Evolutionary conservation across 1,140 invertebrate species (phyloP).

Genomic region (Tetramorium simillimum): DNA sequence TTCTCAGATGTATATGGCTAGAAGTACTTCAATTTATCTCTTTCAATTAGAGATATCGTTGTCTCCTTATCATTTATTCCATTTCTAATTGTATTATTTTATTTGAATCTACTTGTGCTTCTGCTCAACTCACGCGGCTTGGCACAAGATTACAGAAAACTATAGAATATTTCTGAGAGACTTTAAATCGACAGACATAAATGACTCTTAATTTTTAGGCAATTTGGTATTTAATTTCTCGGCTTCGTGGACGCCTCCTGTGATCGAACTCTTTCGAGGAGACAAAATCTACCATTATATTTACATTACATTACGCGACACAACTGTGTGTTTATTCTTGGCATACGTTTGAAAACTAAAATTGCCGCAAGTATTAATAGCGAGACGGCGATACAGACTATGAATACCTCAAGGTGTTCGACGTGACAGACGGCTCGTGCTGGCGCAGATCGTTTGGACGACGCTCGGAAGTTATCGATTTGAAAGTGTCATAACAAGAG

Average conservation of each 20-base stretch:
- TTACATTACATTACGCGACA: slow-evolving; percentile 24
- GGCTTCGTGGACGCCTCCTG: neutral
- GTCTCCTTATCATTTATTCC: neutral
- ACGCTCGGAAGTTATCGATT: slow-evolving; percentile 2
- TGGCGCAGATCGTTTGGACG: slow-evolving; percentile 8
- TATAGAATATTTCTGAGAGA: neutral
- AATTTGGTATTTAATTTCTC: neutral
- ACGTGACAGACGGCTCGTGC: slow-evolving; percentile 34
- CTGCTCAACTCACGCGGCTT: neutral
- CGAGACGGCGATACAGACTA: slow-evolving; percentile 65
- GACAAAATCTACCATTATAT: slow-evolving; percentile 7
- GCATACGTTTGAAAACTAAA: slow-evolving; percentile 68
- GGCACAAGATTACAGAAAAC: neutral
- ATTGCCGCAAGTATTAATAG: slow-evolving; percentile 69
- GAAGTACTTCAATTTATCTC: slow-evolving; percentile 27
- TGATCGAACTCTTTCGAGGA: neutral
- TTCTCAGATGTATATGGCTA: neutral
- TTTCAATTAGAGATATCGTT: slow-evolving; percentile 24
- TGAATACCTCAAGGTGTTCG: slow-evolving; percentile 78
- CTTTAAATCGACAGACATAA: neutral
- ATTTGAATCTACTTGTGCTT: neutral
- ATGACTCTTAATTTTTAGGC: neutral
- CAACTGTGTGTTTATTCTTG: slow-evolving; percentile 65
- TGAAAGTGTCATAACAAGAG: neutral
- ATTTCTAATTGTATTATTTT: neutral